Base-by-base conservation (phyloP, 2,888 invertebrate genomes). In the Erebia epiphron region DNA sequence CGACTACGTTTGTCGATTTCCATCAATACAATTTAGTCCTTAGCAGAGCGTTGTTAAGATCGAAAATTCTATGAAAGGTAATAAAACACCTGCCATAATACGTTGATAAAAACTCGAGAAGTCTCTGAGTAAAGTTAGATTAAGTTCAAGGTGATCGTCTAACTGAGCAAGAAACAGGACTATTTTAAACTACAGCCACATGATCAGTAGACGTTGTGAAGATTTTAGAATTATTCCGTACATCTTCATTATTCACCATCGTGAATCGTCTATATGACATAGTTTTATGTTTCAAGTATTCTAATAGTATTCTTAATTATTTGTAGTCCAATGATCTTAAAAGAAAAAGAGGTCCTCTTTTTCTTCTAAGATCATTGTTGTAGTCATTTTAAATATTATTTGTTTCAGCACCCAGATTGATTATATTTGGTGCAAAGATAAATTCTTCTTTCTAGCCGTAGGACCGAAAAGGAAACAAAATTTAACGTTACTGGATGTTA, bases 71-170 rank as follows among this genome's bases (percentile, higher is more conserved):
- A 5, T 69, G 14, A n/a, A 14, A 2, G 57, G n/a, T 26, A 14
- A 54, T 35, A 3, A 35, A 58, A 43, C 60, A 71, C 49, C 26
- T 63, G 63, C 66, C 26, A 43, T 66, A 56, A 41, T 69, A 67
- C 43, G 35, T 26, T 58, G 60, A 66, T 72, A 69, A 72, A 69
- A 69, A 69, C 50, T 14, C 58, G 56, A 49, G 65, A 50, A 46
- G 56, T 49, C 62, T 62, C 56, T 69, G 43, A 62, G 66, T 56
- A 52, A 67, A 64, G 72, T 69, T 66, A 66, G 66, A 56, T 52
- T 69, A 73, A 73, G 75, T 75, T 75, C 75, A 75, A 75, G 75
- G 75, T 57, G 54, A 60, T 26, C 18, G 43, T 54, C 52, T 64
- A 54, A 64, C 58, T 50, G 67, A 52, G 58, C 49, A 70, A 56